These are phyloP conservation scores for Masticophis lateralis DNA, from an alignment of 2,797 vertebrate genomes.

Conservation along the genomic window DNA sequence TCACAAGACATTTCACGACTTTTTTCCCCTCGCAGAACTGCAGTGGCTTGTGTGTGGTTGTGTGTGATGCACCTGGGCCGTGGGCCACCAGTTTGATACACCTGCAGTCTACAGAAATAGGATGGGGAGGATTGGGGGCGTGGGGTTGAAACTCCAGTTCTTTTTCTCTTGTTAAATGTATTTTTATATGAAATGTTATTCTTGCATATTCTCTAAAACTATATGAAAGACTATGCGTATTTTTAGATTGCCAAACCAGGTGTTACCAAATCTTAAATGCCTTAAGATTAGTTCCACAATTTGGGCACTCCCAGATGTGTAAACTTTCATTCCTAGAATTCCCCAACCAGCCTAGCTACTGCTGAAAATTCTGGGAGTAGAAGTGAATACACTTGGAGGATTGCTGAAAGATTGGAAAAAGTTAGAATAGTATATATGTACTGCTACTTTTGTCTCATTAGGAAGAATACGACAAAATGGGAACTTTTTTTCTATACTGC, in stretches of 20 bases:
- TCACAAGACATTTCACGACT: too few relatives aligned
- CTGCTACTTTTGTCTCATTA: not conserved
- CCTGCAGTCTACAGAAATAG: too few relatives aligned
- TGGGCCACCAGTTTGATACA: too few relatives aligned
- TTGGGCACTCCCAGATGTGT: not conserved
- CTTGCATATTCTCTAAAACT: constrained; percentile 15
- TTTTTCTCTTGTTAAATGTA: not conserved
- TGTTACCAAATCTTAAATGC: not conserved
- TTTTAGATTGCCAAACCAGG: not conserved
- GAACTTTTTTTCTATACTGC: not conserved
- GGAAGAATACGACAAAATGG: not conserved
- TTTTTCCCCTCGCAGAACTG: too few relatives aligned
- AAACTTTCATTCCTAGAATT: not conserved
- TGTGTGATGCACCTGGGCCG: too few relatives aligned
- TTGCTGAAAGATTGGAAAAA: not conserved
- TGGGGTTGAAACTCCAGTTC: not conserved
- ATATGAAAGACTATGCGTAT: not conserved
- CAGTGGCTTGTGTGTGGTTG: too few relatives aligned
- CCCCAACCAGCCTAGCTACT: not conserved
- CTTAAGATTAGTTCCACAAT: not conserved
- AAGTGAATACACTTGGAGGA: not conserved
- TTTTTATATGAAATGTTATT: constrained; percentile 4
- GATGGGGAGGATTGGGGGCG: too few relatives aligned
- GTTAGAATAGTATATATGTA: too few relatives aligned
- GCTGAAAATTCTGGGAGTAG: not conserved